These are phyloP conservation scores for Mythimna vitellina DNA, from an alignment of 2,888 invertebrate species.

Conservation along the genomic window DNA sequence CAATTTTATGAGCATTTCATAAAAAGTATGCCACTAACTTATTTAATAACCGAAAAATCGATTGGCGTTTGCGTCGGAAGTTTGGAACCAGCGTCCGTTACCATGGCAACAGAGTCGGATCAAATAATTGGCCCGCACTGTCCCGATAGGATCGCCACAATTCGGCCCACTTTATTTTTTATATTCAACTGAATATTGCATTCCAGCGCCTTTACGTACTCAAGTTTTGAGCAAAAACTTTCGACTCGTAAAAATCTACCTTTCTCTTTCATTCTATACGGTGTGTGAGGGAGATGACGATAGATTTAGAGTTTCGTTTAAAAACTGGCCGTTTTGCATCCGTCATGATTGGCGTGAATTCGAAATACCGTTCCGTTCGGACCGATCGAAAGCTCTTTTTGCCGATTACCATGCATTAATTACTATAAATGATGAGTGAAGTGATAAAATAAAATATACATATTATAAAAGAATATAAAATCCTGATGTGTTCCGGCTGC, in stretches of 20 bases:
- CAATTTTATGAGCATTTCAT: constrained; percentile 55
- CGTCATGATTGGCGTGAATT: constrained; percentile 77
- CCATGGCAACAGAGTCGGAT: constrained; percentile 79
- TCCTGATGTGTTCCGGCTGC: constrained; percentile 29
- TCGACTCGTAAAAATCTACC: constrained; percentile 54
- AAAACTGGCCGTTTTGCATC: constrained; percentile 57
- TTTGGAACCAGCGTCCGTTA: constrained; percentile 68
- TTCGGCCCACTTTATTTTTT: constrained; percentile 73
- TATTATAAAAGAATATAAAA: constrained; percentile 20
- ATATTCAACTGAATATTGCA: constrained; percentile 75
- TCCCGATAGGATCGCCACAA: constrained; percentile 74
- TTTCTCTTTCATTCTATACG: constrained; percentile 51
- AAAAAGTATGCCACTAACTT: constrained; percentile 59
- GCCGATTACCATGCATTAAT: constrained; percentile 67
- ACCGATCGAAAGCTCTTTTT: constrained; percentile 63
- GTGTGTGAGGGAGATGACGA: constrained; percentile 39
- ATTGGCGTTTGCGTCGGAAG: constrained; percentile 57
- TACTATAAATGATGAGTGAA: constrained; percentile 62
- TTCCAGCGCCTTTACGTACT: constrained; percentile 71
- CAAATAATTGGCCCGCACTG: constrained; percentile 77
- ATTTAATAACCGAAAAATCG: constrained; percentile 66
- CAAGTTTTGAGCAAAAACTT: constrained; percentile 69
- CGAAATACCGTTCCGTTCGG: constrained; percentile 73
- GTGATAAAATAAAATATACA: constrained; percentile 51
- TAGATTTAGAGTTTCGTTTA: constrained; percentile 18